These are phyloP conservation scores for Trachops cirrhosus DNA, from an alignment of 2,797 vertebrate species.

Conservation along the genomic window DNA sequence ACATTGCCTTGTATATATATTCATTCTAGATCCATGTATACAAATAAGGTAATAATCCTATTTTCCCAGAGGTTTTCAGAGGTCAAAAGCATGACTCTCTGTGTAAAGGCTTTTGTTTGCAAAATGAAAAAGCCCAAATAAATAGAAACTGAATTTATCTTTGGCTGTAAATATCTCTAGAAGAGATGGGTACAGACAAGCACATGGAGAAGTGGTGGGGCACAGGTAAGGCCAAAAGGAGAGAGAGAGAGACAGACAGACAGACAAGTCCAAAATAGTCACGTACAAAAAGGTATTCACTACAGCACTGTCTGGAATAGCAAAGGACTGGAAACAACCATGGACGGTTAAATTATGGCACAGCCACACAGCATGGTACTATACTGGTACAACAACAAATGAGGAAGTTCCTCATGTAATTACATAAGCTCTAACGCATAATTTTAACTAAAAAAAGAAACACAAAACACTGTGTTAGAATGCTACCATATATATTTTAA, in stretches of 20 bases:
- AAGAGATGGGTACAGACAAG: background rate
- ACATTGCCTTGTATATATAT: background rate
- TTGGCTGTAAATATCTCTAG: background rate
- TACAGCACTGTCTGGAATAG: background rate
- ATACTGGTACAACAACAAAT: no score
- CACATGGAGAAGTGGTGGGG: background rate
- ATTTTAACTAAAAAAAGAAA: background rate
- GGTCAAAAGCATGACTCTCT: background rate
- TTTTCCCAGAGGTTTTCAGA: background rate
- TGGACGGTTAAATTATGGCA: background rate
- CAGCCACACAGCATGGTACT: background rate
- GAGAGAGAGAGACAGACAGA: no score
- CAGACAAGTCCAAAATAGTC: background rate
- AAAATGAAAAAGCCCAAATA: background rate
- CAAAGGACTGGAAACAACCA: background rate
- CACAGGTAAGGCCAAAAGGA: background rate
- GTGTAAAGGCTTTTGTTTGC: background rate
- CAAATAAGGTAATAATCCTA: background rate
- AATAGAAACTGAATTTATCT: background rate
- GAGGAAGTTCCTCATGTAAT: background rate
- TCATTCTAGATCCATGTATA: background rate
- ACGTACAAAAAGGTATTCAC: background rate
- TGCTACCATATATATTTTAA: background rate
- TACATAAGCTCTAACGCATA: background rate
- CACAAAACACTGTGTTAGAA: background rate